Base-by-base conservation (phyloP, 2,888 invertebrate species). In the Norana najaformis region DNA sequence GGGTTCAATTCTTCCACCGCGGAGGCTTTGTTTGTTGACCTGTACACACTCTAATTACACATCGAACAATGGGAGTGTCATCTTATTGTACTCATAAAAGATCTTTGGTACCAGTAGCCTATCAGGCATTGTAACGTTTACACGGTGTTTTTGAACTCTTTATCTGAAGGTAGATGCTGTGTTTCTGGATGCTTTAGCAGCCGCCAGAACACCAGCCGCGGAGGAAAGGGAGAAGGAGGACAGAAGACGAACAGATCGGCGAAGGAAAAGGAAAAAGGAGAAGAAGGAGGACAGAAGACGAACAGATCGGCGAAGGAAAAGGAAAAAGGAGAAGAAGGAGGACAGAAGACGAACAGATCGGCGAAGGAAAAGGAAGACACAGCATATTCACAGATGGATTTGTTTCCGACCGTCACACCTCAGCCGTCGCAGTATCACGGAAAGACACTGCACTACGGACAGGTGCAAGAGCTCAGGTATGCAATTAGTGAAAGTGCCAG, bases 371-470 rank as follows among this genome's bases (percentile, higher is more conserved):
- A 35, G 8, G 36, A 88, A 30, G 88, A 88, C 88, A 88, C n/a
- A 30, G 8, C 20, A 88, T n/a, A 38, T 34, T 1, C 4, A 38
- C n/a, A 14, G 30, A 88, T 37, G 14, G 36, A 36, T 88, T 23
- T 37, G 8, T 88, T 34, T 88, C 88, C 88, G 0, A 88, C 38
- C 38, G 34, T 88, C 2, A 88, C 35, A 6, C 38, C 38, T 30
- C 38, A 35, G 23, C 88, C 37, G 8, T 37, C 36, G 6, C 37
- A 88, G 34, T 37, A 13, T 23, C 36, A 36, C 88, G 88, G 88
- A 37, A 93, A 93, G 85, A 92, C 93, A 41, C 92, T 94, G 30
- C 92, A 92, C 53, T 94, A 93, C 91, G 93, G 93, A 89, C 94
- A 94, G 91, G 94, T 94, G 30, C 93, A 94, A 0, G 35, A 88